A percentile compares a stretch with the other conserved stretches of the same genome.
phyloP scores from a whole-genome alignment of 1,140 invertebrate species.

The Drosophila ficusphila region DNA sequence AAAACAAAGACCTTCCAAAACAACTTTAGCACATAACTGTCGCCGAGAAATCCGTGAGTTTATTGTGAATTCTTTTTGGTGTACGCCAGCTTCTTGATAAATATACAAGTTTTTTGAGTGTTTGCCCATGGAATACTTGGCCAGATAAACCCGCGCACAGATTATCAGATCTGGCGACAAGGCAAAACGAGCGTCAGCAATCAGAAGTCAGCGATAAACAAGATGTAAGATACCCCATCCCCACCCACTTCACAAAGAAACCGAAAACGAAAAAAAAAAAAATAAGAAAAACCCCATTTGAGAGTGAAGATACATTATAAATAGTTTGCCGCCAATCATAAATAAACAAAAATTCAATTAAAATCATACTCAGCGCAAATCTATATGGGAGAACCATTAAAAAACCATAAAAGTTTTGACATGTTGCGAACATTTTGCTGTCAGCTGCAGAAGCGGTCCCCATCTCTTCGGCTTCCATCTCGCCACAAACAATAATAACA shows the following conservation, averaged over 20 bases:
- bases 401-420: conserved; percentile 66
- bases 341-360: conserved; percentile 65
- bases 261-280: not conserved
- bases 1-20: conserved; percentile 16
- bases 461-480: conserved; percentile 25
- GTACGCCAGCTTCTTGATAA: conserved; percentile 37
- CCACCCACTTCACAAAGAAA: not conserved
- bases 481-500: conserved; percentile 67
- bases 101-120: conserved; percentile 35
- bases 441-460: conserved; percentile 56
- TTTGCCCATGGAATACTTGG: conserved; percentile 35
- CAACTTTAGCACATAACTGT: conserved; percentile 30
- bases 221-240: conserved; percentile 33
- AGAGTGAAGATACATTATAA: conserved; percentile 25
- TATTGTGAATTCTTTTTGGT: conserved; percentile 29
- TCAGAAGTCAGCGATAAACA: conserved; percentile 21
- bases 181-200: conserved; percentile 39
- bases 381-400: conserved; percentile 52
- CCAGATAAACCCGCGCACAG: conserved; percentile 24
- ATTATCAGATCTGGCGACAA: conserved; percentile 40
- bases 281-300: not conserved
- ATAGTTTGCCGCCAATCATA: conserved; percentile 45
- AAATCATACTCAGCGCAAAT: conserved; percentile 34
- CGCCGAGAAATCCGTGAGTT: conserved; percentile 22
- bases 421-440: conserved; percentile 69